Percentiles rank a stretch among this genome's conserved stretches.
Conservation (phyloP, 2,797 vertebrate genomes). For the Aulostomus chinensis region DNA sequence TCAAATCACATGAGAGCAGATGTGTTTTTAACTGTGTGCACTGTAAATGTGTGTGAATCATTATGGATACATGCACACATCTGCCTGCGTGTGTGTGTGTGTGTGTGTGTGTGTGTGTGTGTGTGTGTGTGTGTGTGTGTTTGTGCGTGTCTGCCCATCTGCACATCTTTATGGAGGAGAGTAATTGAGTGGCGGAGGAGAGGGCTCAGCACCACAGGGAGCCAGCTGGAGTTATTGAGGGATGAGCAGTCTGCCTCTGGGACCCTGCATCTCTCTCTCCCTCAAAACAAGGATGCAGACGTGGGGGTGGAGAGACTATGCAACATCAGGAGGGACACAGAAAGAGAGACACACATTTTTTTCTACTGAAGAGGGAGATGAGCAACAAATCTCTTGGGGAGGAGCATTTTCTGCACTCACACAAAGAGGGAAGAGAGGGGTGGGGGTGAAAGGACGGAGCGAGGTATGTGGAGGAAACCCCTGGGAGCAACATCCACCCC, state of each 20-base stretch:
- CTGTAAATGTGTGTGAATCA: conserved; percentile 19
- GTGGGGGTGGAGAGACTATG: conserved; percentile 18
- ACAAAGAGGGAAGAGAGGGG: conserved; percentile 25
- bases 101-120: not conserved
- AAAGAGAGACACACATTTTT: not conserved
- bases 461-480: conserved; percentile 18
- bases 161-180: conserved; percentile 65
- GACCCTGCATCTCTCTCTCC: conserved; percentile 40
- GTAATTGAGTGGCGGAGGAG: conserved; percentile 77
- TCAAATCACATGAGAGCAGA: conserved; percentile 2
- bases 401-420: conserved; percentile 31
- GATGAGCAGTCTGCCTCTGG: conserved; percentile 71
- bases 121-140: not conserved
- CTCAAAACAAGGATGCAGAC: conserved; percentile 49
- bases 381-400: conserved; percentile 38
- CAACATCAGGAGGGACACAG: conserved; percentile 20
- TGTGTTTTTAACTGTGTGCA: conserved; percentile 14
- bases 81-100: conserved; percentile 9
- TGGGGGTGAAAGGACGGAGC: conserved; percentile 10
- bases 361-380: conserved; percentile 20
- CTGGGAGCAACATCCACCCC: conserved; percentile 17
- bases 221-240: conserved; percentile 70
- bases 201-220: conserved; percentile 69
- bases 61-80: not conserved
- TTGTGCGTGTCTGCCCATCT: conserved; percentile 57